Conservation (phyloP, 2,888 invertebrate genomes). For the Sturmia bella region DNA sequence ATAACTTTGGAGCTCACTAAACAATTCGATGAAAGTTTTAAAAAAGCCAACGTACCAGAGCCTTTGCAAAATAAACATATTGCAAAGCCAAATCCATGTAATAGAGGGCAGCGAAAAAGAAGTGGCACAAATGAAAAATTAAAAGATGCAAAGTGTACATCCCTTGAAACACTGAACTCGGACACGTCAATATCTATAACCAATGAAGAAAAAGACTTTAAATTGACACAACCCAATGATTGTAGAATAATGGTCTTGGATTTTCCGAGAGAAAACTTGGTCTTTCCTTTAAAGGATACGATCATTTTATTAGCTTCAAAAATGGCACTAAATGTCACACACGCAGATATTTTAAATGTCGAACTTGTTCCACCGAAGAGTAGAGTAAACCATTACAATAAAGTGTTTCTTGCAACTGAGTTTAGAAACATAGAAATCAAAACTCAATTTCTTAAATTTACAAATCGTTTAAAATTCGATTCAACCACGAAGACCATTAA, state of each 20-base stretch:
- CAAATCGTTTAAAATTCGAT: background rate
- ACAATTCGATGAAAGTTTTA: background rate
- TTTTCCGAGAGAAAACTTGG: background rate
- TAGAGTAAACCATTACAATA: background rate
- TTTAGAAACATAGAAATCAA: conserved; percentile 28
- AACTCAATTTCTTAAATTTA: conserved; percentile 17
- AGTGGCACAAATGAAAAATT: background rate
- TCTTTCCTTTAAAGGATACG: background rate
- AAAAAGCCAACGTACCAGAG: background rate
- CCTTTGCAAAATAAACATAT: background rate
- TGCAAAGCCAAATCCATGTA: background rate
- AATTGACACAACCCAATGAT: background rate
- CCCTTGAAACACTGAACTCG: background rate
- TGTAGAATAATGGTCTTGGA: conserved; percentile 3
- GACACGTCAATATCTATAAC: background rate
- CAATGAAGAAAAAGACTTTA: background rate
- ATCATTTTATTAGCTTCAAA: conserved; percentile 14
- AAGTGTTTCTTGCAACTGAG: background rate
- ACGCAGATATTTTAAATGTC: conserved; percentile 6
- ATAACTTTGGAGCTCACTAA: conserved; percentile 13
- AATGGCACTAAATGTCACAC: background rate
- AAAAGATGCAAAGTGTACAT: background rate
- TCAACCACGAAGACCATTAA: background rate
- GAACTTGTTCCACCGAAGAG: background rate
- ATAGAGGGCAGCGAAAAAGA: background rate